These are phyloP conservation scores for Psix sp. DNA, from an alignment of 1,140 invertebrate genomes.

Conservation along the genomic window DNA sequence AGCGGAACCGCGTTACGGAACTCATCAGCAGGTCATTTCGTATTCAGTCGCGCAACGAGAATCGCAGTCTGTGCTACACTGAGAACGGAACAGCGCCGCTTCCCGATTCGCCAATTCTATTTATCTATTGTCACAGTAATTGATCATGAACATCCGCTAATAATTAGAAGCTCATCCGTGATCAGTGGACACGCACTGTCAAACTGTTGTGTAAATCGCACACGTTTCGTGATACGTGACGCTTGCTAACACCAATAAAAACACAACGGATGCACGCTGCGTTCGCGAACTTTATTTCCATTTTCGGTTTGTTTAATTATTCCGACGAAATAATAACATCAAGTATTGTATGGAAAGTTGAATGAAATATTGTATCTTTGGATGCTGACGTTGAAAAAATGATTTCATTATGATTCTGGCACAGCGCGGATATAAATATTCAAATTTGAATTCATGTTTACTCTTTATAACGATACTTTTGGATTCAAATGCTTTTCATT, in stretches of 20 bases:
- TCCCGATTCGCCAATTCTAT: constrained; percentile 61
- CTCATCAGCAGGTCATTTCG: constrained; percentile 63
- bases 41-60: constrained; percentile 59
- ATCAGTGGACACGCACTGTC: constrained; percentile 46
- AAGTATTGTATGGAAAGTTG: no score
- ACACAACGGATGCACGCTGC: background rate
- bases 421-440: no score
- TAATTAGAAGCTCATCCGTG: constrained; percentile 61
- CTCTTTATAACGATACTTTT: no score
- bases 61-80: constrained; percentile 46
- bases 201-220: constrained; percentile 52
- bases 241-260: background rate
- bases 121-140: constrained; percentile 63
- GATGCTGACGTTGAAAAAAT: no score
- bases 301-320: no score
- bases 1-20: constrained; percentile 55
- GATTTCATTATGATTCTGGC: no score
- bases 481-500: no score
- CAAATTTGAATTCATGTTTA: no score
- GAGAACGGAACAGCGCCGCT: constrained; percentile 49
- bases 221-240: constrained; percentile 42
- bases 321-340: no score
- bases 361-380: no score
- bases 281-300: no score
- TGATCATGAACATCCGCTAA: constrained; percentile 61